phyloP scores from a whole-genome alignment of 2,888 invertebrate species.

The Lasius fuliginosus region DNA sequence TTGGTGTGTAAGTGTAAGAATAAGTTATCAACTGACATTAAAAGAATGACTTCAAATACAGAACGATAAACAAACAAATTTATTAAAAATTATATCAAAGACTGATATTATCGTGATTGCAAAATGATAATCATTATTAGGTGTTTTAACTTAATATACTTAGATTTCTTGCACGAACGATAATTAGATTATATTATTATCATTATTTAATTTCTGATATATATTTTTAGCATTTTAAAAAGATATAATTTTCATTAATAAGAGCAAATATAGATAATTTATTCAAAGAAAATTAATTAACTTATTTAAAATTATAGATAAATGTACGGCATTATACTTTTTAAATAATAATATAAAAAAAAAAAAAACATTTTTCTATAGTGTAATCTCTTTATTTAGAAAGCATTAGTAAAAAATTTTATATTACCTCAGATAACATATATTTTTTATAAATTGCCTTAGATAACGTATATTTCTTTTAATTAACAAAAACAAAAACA shows the following conservation, averaged over 20 bases:
- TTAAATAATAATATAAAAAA: neutral
- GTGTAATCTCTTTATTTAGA: neutral
- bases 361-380: neutral
- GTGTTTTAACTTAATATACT: constrained; percentile 10
- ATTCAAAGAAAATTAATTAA: neutral
- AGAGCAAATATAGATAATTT: neutral
- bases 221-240: constrained; percentile 4
- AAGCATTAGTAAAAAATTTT: neutral
- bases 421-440: neutral
- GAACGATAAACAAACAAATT: neutral
- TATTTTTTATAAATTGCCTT: neutral
- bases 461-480: neutral
- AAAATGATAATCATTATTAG: neutral
- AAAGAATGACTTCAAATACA: neutral
- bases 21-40: constrained; percentile 3
- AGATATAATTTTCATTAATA: constrained; percentile 3
- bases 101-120: neutral
- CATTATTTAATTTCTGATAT: neutral
- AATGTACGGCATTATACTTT: neutral
- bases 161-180: neutral
- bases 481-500: neutral
- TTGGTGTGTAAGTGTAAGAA: neutral
- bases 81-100: neutral
- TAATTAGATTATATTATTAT: neutral
- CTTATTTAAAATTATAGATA: neutral